phyloP scores from a whole-genome alignment of 2,888 invertebrate species.

The Acleris sparsana region DNA sequence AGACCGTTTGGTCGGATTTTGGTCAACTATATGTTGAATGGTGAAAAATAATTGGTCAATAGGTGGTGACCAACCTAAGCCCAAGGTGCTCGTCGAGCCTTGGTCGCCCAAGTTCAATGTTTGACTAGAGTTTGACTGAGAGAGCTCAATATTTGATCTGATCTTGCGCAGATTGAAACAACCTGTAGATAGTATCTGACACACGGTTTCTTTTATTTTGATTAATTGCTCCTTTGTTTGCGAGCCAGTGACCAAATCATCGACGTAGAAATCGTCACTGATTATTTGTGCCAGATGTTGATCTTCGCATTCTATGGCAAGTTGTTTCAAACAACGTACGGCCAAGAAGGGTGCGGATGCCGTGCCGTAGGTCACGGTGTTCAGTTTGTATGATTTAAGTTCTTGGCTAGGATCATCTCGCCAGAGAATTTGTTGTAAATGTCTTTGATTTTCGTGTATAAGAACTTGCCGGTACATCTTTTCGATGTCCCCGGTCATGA shows the following conservation, averaged over 20 bases:
- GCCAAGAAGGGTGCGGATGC: slow-evolving; percentile 11
- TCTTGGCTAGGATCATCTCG: slow-evolving; percentile 12
- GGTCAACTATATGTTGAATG: slow-evolving; percentile 8
- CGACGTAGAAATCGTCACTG: slow-evolving; percentile 6
- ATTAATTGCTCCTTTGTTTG: slow-evolving; percentile 20
- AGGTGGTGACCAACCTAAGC: slow-evolving; percentile 17
- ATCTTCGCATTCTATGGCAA: slow-evolving; percentile 2
- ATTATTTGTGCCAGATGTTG: slow-evolving; percentile 11
- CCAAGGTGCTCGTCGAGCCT: slow-evolving; percentile 16
- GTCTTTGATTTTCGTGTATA: slow-evolving; percentile 21
- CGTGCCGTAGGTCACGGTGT: background rate
- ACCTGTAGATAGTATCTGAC: slow-evolving; percentile 13
- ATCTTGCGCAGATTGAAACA: slow-evolving; percentile 18
- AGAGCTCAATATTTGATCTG: slow-evolving; percentile 15
- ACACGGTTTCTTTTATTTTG: slow-evolving; percentile 18
- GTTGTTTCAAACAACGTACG: slow-evolving; percentile 10
- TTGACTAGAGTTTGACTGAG: slow-evolving; percentile 18
- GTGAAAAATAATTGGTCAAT: slow-evolving; percentile 11
- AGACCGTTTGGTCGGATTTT: slow-evolving; percentile 21
- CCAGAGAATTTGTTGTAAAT: slow-evolving; percentile 16
- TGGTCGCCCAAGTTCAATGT: slow-evolving; percentile 10
- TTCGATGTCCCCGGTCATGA: slow-evolving; percentile 16
- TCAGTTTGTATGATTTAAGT: background rate
- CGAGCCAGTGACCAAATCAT: slow-evolving; percentile 17
- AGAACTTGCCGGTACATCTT: slow-evolving; percentile 14